Evolutionary conservation across 2,888 invertebrate species (phyloP).

Genomic region (Heteromurus nitidus): DNA sequence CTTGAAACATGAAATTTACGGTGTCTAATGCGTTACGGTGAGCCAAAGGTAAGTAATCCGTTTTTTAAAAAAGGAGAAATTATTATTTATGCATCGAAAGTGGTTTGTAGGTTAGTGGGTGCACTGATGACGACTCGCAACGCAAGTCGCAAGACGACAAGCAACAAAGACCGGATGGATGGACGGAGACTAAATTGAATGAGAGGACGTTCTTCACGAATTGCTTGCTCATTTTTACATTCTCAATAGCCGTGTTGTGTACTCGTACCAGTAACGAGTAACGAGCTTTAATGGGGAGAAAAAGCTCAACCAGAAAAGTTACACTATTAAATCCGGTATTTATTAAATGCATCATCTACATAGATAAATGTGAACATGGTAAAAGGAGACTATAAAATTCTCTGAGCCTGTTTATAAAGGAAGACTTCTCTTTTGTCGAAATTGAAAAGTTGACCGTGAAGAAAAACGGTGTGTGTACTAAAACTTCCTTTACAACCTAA

Average conservation of each 20-base stretch:
- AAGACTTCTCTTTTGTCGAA: constrained; percentile 33
- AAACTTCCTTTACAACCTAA: too few relatives aligned
- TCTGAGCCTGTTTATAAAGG: constrained; percentile 31
- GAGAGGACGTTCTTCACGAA: not conserved
- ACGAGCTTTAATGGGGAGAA: constrained; percentile 33
- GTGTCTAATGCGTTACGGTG: constrained; percentile 57
- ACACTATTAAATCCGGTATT: constrained; percentile 60
- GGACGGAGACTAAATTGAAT: not conserved
- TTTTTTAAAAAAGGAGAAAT: constrained; percentile 56
- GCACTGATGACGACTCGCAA: constrained; percentile 36
- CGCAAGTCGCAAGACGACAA: constrained; percentile 2
- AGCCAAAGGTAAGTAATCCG: constrained; percentile 51
- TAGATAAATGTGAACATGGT: constrained; percentile 6
- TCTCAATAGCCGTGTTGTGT: too few relatives aligned
- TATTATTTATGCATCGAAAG: constrained; percentile 62
- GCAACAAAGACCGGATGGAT: constrained; percentile 19
- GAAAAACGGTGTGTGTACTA: too few relatives aligned
- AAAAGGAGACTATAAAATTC: constrained; percentile 28
- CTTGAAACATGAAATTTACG: not conserved
- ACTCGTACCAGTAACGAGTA: too few relatives aligned
- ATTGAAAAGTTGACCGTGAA: constrained; percentile 49
- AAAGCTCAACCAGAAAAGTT: constrained; percentile 50
- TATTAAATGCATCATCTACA: constrained; percentile 23
- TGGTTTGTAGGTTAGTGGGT: constrained; percentile 66
- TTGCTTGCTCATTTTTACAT: too few relatives aligned